Evolutionary conservation across 2,113 vertebrate genomes (phyloP).

Genomic region (Pedionomus torquatus): DNA sequence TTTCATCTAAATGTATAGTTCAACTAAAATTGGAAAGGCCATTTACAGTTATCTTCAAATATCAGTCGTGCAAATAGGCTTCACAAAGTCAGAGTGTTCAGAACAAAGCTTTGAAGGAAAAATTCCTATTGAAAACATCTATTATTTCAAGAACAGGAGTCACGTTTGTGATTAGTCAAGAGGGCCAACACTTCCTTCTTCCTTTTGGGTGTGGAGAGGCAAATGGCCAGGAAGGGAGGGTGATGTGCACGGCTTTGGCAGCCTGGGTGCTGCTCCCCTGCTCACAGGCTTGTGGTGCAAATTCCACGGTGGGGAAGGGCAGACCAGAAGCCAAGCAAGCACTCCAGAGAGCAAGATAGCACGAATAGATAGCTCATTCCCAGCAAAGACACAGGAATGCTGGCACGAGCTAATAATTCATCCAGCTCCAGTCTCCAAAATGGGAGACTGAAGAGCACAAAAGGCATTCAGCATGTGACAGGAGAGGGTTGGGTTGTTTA

Average conservation of each 20-base stretch:
- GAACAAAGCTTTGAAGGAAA: not conserved
- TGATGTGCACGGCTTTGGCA: not conserved
- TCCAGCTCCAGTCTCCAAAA: not conserved
- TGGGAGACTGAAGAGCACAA: not conserved
- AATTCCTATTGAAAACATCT: not conserved
- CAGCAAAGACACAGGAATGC: not conserved
- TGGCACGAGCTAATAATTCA: not conserved
- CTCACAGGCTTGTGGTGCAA: not conserved
- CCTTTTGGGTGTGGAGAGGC: not conserved
- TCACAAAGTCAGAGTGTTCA: not conserved
- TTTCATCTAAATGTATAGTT: not conserved
- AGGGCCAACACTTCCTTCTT: not conserved
- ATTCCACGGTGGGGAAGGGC: not conserved
- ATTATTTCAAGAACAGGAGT: not conserved
- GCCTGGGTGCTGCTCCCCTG: not conserved
- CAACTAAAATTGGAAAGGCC: conserved; percentile 17
- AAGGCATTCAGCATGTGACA: not conserved
- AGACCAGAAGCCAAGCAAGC: not conserved
- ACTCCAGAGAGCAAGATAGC: not conserved
- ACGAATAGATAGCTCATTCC: not conserved
- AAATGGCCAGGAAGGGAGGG: not conserved
- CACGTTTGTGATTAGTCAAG: not conserved
- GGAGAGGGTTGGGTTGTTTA: not conserved
- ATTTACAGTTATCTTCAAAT: conserved; percentile 5
- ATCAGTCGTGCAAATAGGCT: not conserved